Base-by-base conservation (phyloP, 2,113 vertebrate species). In the Microcebus ravelobensis region DNA sequence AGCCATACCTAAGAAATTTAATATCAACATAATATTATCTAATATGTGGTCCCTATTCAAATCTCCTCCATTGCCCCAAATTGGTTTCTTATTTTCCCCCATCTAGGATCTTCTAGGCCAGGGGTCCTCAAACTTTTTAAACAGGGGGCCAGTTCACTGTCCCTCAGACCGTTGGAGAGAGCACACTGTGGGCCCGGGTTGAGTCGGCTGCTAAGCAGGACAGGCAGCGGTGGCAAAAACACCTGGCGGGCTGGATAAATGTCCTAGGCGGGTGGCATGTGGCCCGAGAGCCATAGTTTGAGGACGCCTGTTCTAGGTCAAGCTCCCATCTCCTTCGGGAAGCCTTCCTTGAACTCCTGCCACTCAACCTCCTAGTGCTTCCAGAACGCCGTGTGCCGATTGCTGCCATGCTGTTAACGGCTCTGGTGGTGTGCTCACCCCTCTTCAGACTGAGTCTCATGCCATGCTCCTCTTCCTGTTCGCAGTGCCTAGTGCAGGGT, bases 381-480 rank as follows among this genome's bases (percentile, higher is more conserved):
- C 76, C 50, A n/a, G 55, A 63, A 45, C 50, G 50, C 67, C 14
- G 17, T 29, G 36, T 82, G 42, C 57, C n/a, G 23, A 2, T 65
- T 25, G 18, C 59, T 2, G 2, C 6, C 15, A 18, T 31, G 31
- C 8, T 6, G 2, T 36, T 25, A 55, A 23, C 39, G 3, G 5
- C 34, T 82, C 13, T 29, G 12, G 52, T 73, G 25, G 6, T 23
- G 65, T 21, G 52, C 31, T 86, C 59, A 25, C 29, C 31, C 34
- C 31, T 91, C 34, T 76, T n/a, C n/a, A 65, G 36, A 5, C 10
- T 0, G 14, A 76, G 29, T 65, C 31, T 23, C 34, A 7, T 3
- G 31, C 39, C 52, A 11, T 31, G 11, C 50, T 84, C 34, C 4
- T 76, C 89, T 87, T 36, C 4, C 1, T 39, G 20, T 57, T 89